These are phyloP conservation scores for Oncorhynchus nerka DNA, from an alignment of 2,113 vertebrate genomes.

Conservation along the genomic window DNA sequence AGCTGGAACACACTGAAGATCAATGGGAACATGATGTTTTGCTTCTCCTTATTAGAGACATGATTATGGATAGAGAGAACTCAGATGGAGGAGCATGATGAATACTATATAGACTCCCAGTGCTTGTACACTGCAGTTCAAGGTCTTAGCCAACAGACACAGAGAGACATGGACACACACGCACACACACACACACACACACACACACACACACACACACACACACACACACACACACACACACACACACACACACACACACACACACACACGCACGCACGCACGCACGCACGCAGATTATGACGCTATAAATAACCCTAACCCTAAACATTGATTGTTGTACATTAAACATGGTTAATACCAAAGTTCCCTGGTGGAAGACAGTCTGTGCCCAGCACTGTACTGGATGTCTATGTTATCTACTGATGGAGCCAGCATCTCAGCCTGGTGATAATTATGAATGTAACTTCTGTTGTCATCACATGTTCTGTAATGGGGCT, in stretches of 20 bases:
- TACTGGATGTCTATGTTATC: too few relatives aligned
- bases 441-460: too few relatives aligned
- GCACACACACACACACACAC: not conserved
- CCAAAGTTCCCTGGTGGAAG: too few relatives aligned
- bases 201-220: not conserved
- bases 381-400: too few relatives aligned
- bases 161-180: not conserved
- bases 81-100: conserved; percentile 16
- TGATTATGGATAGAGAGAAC: conserved; percentile 52
- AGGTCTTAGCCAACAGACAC: conserved; percentile 50
- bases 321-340: not conserved
- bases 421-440: too few relatives aligned
- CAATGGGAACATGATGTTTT: conserved; percentile 41
- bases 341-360: not conserved
- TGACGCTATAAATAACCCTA: not conserved
- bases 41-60: conserved; percentile 29
- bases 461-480: too few relatives aligned
- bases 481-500: not conserved
- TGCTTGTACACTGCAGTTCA: conserved; percentile 55
- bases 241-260: not conserved
- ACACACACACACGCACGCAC: not conserved
- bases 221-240: not conserved
- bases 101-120: conserved; percentile 12
- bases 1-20: conserved; percentile 47
- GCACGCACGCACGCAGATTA: not conserved